Evolutionary conservation across 92 coral and sea anemone genomes (phyloP).

Genomic region (Metridium senile): DNA sequence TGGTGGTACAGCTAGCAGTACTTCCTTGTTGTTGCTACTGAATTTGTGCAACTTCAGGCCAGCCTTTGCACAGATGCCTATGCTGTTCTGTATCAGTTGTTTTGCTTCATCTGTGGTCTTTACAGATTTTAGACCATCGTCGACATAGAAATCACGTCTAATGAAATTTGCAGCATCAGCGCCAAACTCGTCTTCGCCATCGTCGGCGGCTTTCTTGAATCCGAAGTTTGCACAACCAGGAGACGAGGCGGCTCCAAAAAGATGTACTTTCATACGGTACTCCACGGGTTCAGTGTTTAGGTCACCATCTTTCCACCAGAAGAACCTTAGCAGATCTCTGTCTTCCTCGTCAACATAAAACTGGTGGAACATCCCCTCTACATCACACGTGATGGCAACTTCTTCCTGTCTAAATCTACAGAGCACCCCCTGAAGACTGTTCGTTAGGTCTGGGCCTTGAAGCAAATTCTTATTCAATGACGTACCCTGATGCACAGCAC

Average conservation of each 20-base stretch:
- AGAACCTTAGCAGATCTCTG: slow-evolving; percentile 19
- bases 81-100: slow-evolving; percentile 39
- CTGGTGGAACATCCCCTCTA: slow-evolving; percentile 22
- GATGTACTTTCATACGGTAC: slow-evolving; percentile 69
- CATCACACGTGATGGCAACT: slow-evolving; percentile 8
- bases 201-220: slow-evolving; percentile 54
- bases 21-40: slow-evolving; percentile 42
- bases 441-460: slow-evolving; percentile 44
- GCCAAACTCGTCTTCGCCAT: slow-evolving; percentile 53
- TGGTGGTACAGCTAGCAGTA: slow-evolving; percentile 34
- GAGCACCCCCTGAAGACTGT: slow-evolving; percentile 21
- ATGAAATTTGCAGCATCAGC: slow-evolving; percentile 33
- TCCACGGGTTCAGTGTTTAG: slow-evolving; percentile 40
- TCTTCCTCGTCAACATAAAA: neutral
- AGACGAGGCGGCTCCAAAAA: slow-evolving; percentile 62
- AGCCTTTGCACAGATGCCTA: slow-evolving; percentile 58
- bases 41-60: slow-evolving; percentile 58
- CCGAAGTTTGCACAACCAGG: slow-evolving; percentile 71
- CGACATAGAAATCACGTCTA: slow-evolving; percentile 47
- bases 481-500: slow-evolving; percentile 10
- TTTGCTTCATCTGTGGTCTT: slow-evolving; percentile 29
- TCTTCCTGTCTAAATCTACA: slow-evolving; percentile 11
- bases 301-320: slow-evolving; percentile 59
- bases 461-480: slow-evolving; percentile 20
- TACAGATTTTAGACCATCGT: slow-evolving; percentile 55